These are phyloP conservation scores for Xenopus borealis DNA, from an alignment of 2,113 vertebrate genomes.

Conservation along the genomic window DNA sequence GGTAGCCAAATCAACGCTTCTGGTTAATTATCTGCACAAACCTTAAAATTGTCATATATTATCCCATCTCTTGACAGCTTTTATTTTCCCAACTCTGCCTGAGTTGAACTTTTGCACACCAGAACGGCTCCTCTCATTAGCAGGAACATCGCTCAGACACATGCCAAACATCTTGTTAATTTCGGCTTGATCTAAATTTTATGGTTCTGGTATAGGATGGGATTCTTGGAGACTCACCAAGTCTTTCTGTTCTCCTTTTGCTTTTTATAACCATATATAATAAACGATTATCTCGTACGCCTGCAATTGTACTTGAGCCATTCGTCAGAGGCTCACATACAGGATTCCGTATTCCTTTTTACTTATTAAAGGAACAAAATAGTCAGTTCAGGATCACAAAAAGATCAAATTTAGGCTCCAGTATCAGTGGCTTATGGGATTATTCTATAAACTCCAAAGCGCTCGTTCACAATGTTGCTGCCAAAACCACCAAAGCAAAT, in stretches of 20 bases:
- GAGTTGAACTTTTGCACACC: constrained; percentile 14
- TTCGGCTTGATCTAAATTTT: background rate
- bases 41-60: constrained; percentile 32
- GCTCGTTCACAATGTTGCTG: background rate
- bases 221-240: background rate
- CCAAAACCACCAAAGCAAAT: background rate
- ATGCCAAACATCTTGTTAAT: constrained; percentile 22
- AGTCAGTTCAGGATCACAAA: background rate
- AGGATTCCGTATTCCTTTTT: background rate
- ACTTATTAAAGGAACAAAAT: background rate
- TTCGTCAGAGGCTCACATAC: background rate
- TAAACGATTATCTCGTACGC: background rate
- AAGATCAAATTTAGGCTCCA: constrained; percentile 5
- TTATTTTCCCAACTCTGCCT: constrained; percentile 25
- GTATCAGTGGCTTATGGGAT: constrained; percentile 2
- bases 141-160: constrained; percentile 16
- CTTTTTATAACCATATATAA: background rate
- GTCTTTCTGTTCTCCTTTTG: background rate
- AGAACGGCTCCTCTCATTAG: constrained; percentile 22
- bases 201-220: constrained; percentile 7
- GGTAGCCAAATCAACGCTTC: constrained; percentile 19
- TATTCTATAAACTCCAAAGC: constrained; percentile 3
- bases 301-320: background rate
- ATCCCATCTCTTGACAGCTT: constrained; percentile 38
- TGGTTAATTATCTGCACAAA: constrained; percentile 25